A percentile compares a stretch with the other conserved stretches of the same genome.
Conservation (phyloP, 1,140 invertebrate genomes). For the Macrocentrus cingulum region DNA sequence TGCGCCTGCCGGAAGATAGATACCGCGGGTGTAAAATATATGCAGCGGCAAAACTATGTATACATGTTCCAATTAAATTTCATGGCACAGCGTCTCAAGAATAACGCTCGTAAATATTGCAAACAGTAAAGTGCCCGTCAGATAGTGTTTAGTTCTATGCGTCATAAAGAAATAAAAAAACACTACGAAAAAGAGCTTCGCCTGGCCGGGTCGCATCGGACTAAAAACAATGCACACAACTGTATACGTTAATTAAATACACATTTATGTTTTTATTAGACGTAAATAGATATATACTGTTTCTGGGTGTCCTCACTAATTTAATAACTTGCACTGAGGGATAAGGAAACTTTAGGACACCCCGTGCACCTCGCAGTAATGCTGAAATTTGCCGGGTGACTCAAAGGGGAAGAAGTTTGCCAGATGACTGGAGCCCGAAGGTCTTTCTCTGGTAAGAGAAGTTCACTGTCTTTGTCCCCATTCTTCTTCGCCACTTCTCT, state of each 20-base stretch:
- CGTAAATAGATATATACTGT: too few species aligned
- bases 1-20: constrained; percentile 20
- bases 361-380: background rate
- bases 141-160: too few species aligned
- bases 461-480: background rate
- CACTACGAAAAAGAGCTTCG: too few species aligned
- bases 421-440: background rate
- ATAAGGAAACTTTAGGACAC: background rate
- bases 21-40: constrained; percentile 26
- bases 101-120: constrained; percentile 30
- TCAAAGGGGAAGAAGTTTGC: background rate
- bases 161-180: too few species aligned
- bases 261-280: too few species aligned
- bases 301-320: background rate
- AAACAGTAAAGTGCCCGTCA: constrained; percentile 16
- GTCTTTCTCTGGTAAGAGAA: background rate
- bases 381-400: constrained; percentile 4
- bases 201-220: too few species aligned
- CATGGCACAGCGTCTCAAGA: constrained; percentile 23
- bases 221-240: too few species aligned
- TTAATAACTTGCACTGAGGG: background rate
- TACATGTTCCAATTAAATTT: constrained; percentile 34
- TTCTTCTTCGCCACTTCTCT: background rate
- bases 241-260: too few species aligned
- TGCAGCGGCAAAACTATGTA: constrained; percentile 9